phyloP scores from a whole-genome alignment of 2,797 vertebrate genomes.

The Discoglossus pictus region DNA sequence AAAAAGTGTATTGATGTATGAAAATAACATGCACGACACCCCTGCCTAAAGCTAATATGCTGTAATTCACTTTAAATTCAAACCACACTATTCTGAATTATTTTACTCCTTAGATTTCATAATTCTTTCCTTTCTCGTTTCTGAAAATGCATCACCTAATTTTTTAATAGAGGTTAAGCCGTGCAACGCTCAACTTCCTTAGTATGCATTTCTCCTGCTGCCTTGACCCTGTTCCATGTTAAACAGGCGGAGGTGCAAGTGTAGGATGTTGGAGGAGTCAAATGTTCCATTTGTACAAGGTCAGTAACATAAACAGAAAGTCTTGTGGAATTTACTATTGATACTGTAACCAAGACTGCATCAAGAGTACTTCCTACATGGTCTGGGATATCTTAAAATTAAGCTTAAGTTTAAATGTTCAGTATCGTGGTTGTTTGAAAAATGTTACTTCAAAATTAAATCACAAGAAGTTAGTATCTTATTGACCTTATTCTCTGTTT shows the following conservation, averaged over 20 bases:
- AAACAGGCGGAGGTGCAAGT: slow-evolving; percentile 54
- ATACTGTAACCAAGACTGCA: background rate
- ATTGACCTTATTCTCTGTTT: too few relatives aligned
- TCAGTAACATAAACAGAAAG: slow-evolving; percentile 53
- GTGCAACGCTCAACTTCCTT: slow-evolving; percentile 21
- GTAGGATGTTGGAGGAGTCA: slow-evolving; percentile 59
- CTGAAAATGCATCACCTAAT: background rate
- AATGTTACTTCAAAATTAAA: too few relatives aligned
- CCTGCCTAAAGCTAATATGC: too few relatives aligned
- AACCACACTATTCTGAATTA: background rate
- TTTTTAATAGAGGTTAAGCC: background rate
- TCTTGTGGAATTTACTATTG: slow-evolving; percentile 34
- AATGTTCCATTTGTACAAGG: slow-evolving; percentile 57
- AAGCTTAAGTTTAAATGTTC: too few relatives aligned
- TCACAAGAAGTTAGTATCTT: too few relatives aligned
- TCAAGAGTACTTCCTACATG: too few relatives aligned
- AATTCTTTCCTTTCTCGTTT: background rate
- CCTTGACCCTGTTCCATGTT: slow-evolving; percentile 64
- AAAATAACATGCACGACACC: too few relatives aligned
- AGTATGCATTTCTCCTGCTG: slow-evolving; percentile 60
- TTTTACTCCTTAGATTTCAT: background rate
- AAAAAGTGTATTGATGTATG: too few relatives aligned
- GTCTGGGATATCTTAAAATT: too few relatives aligned
- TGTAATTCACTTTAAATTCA: too few relatives aligned
- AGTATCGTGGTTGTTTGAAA: too few relatives aligned